Base-by-base conservation (phyloP, 1,140 invertebrate species). In the Drosophila sp. region DNA sequence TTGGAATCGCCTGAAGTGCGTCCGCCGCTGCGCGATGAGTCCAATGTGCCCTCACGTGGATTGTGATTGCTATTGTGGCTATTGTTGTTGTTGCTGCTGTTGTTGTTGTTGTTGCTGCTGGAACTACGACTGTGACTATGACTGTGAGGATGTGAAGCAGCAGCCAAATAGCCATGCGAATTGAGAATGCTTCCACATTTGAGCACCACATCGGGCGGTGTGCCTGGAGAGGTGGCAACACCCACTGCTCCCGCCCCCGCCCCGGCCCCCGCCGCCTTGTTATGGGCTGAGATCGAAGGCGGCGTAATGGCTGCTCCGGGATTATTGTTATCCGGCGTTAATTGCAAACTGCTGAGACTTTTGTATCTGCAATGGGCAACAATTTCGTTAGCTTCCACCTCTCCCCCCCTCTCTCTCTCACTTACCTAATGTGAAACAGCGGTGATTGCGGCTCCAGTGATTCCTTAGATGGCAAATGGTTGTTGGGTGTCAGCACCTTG, bases 21-120 rank as follows among this genome's bases (percentile, higher is more conserved):
- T 8, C 96, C 96, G 32, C 97, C 96, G 11, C 96, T 97, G 92
- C 97, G 96, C 92, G 96, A 97, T 23, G 97, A 97, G 90, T 97
- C 96, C 63, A 98, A 93, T 4, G 97, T 97, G 2, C 97, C 96
- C 85, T 95, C 84, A 23, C 84, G 80, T 40, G 91, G 90, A 76
- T 91, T 91, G 44, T 91, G 81, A 54, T 81, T 67, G n/a, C 76
- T 76, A n/a, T 76, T 41, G 50, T 72, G 83, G 66, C 75, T 90
- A 72, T 82, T 91, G 38, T 91, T 91, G 55, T 91, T 79, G 55
- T 81, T 67, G 17, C 77, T 76, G 17, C 71, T 55, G 30, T 76
- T 86, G 66, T 76, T 90, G 74, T 84, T 91, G 38, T 84, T 84
- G 61, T 84, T 91, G 60, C 87, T 86, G 35, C 80, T 81, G 56